Conservation (phyloP, 1,140 invertebrate species). For the Philaenus spumarius region DNA sequence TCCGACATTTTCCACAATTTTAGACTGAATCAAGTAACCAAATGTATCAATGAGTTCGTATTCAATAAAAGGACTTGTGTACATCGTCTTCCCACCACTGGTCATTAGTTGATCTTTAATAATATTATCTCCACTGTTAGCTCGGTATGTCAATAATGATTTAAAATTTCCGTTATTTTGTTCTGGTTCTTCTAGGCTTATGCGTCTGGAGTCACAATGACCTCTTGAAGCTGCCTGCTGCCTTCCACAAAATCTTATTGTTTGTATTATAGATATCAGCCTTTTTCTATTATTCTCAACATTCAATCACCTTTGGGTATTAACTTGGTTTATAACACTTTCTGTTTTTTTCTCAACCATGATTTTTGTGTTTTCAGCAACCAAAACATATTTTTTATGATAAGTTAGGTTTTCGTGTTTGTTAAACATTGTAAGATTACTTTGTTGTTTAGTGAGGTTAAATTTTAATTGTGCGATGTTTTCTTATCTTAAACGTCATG, state of each 20-base stretch:
- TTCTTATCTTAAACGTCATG: no score
- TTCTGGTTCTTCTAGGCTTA: constrained; percentile 8
- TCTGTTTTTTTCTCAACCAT: no score
- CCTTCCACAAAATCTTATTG: constrained; percentile 22
- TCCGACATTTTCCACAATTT: constrained; percentile 22
- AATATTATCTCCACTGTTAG: constrained; percentile 21
- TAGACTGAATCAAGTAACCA: constrained; percentile 20
- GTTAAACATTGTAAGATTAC: no score
- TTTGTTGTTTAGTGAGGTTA: no score
- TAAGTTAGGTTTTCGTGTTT: no score
- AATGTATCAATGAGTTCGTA: constrained; percentile 22
- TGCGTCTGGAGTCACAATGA: constrained; percentile 16
- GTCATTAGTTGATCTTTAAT: constrained; percentile 18
- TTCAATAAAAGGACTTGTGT: constrained; percentile 26
- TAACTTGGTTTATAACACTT: no score
- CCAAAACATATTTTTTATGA: no score
- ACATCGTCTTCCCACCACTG: constrained; percentile 16
- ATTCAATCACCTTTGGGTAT: constrained; percentile 16
- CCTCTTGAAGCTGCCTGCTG: constrained; percentile 20
- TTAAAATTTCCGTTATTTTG: constrained; percentile 29
- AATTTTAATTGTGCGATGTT: no score
- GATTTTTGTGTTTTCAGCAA: no score
- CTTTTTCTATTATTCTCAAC: constrained; percentile 19
- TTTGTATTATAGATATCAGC: constrained; percentile 20
- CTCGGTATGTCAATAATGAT: constrained; percentile 25